Conservation (phyloP, 2,888 invertebrate genomes). For the Osmoderma eremita region DNA sequence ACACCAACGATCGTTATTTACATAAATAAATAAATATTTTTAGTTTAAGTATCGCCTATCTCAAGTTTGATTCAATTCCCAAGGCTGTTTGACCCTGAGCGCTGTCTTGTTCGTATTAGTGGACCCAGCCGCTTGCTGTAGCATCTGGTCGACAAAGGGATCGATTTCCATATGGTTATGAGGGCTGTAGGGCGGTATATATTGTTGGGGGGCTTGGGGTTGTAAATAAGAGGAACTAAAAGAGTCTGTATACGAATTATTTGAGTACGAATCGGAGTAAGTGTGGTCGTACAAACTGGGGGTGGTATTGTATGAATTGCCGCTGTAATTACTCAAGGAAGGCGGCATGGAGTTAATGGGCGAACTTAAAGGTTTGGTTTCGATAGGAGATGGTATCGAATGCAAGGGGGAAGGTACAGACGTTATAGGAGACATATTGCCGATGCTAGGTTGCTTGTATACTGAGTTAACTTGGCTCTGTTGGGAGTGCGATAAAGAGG, state of each 20-base stretch:
- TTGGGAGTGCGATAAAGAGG: background rate
- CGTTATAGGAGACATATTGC: constrained; percentile 23
- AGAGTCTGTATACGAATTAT: constrained; percentile 10
- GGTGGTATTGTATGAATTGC: constrained; percentile 13
- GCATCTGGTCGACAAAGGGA: constrained; percentile 36
- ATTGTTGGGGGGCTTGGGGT: constrained; percentile 21
- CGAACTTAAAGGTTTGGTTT: constrained; percentile 15
- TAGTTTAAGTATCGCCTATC: constrained; percentile 20
- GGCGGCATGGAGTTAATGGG: constrained; percentile 21
- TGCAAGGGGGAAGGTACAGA: constrained; percentile 22
- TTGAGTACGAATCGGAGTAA: constrained; percentile 17
- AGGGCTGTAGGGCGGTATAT: constrained; percentile 37
- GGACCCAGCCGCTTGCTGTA: constrained; percentile 22
- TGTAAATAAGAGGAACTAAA: constrained; percentile 28
- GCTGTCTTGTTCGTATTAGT: constrained; percentile 14
- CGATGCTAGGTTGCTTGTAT: constrained; percentile 25
- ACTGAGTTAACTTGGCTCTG: constrained; percentile 22
- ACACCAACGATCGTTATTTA: background rate
- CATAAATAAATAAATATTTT: background rate
- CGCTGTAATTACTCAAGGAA: constrained; percentile 12
- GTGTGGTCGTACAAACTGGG: constrained; percentile 22
- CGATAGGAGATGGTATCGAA: constrained; percentile 22
- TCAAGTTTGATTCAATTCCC: constrained; percentile 38
- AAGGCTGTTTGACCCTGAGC: constrained; percentile 40
- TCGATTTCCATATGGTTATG: constrained; percentile 31